phyloP scores from a whole-genome alignment of 2,888 invertebrate genomes.

The Incurvaria masculella region DNA sequence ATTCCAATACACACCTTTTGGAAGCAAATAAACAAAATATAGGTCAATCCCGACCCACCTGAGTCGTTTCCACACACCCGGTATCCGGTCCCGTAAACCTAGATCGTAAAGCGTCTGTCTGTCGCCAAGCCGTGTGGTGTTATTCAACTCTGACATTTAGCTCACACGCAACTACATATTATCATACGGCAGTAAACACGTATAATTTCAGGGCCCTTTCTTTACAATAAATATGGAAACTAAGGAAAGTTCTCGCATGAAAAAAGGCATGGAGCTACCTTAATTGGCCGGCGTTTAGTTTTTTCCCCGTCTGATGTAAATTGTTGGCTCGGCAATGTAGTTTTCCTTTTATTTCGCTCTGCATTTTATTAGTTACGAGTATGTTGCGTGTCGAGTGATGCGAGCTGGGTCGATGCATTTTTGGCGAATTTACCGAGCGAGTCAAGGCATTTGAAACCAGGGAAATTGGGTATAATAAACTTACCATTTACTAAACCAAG shows the following conservation, averaged over 20 bases:
- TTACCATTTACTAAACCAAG: no score
- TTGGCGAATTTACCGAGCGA: no score
- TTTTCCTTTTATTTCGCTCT: background rate
- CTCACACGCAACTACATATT: background rate
- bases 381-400: no score
- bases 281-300: constrained; percentile 35
- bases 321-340: background rate
- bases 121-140: no score
- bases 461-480: no score
- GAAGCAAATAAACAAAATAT: no score
- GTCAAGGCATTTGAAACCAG: no score
- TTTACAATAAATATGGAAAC: constrained; percentile 49
- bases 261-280: constrained; percentile 45
- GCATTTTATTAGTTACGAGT: background rate
- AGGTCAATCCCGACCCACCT: no score
- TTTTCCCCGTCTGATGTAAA: constrained; percentile 25
- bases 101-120: no score
- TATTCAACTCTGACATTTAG: background rate
- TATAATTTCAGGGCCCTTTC: constrained; percentile 50
- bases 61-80: no score
- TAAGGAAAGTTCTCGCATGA: constrained; percentile 50
- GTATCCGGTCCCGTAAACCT: no score
- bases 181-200: constrained; percentile 6
- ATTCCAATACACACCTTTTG: no score
- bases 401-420: background rate